Base-by-base conservation (phyloP, 2,888 invertebrate species). In the Blomia tropicalis region DNA sequence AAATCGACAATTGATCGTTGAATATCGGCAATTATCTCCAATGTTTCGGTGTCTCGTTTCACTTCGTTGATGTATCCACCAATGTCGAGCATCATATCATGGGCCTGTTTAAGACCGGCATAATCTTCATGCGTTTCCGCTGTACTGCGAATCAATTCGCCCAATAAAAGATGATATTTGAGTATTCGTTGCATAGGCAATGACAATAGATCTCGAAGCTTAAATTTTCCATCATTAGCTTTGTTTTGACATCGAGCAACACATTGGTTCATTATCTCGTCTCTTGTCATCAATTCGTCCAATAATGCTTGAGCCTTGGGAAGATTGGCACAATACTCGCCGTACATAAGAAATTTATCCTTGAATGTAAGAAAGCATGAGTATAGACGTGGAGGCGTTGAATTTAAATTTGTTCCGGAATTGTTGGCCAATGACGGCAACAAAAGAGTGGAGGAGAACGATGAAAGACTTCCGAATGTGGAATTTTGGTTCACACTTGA, bases 141-240 rank as follows among this genome's bases (percentile, higher is more conserved):
- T 47, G 78, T 77, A 63, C 72, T 72, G 66, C 75, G 76, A 36
- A 77, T 72, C 60, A 78, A 69, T 66, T 77, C 76, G 74, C 90
- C 87, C 63, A 96, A 76, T 58, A 98, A 77, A 62, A 98, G 79
- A 74, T 95, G 95, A 76, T 98, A 98, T 73, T 96, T 98, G 67
- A 98, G 81, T 69, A 98, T 86, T 72, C 98, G 79, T 76, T 98
- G 98, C 90, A 98, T 93, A 47, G 98, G 98, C 67, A 98, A 92
- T 25, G 92, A 89, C 54, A 98, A 77, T 67, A 98, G 85, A 74
- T 98, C 98, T 58, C 93, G 81, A 68, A 98, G 77, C 75, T 91
- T 88, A 72, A 96, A 91, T 72, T 89, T 85, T 17, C 91, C 91
- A 70, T 91, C 87, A 75, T 92, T 93, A 70, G 91, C 90, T 72